These are phyloP conservation scores for Biston betularia DNA, from an alignment of 2,888 invertebrate species.

Conservation along the genomic window DNA sequence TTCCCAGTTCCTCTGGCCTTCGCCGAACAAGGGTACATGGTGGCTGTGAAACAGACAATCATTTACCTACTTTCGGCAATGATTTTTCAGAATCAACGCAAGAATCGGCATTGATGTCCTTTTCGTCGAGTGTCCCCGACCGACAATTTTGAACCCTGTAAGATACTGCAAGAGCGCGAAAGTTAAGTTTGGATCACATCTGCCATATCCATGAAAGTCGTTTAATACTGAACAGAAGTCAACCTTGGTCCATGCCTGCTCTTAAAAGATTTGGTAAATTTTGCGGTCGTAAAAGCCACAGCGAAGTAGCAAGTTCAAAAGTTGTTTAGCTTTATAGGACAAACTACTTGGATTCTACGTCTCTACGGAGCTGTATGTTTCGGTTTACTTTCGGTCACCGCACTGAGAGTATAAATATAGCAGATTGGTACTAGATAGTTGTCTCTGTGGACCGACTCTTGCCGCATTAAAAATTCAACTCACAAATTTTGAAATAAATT, in stretches of 20 bases:
- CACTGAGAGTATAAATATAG: slow-evolving; percentile 44
- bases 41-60: slow-evolving; percentile 83
- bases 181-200: too few species aligned
- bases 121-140: too few species aligned
- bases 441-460: slow-evolving; percentile 39
- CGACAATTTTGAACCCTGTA: too few species aligned
- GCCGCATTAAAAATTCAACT: slow-evolving; percentile 66
- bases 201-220: neutral
- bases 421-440: slow-evolving; percentile 13
- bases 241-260: neutral
- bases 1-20: slow-evolving; percentile 88
- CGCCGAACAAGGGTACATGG: slow-evolving; percentile 93
- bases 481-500: slow-evolving; percentile 71
- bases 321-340: slow-evolving; percentile 40
- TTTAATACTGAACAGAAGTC: neutral
- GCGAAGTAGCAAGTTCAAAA: slow-evolving; percentile 36
- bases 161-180: too few species aligned
- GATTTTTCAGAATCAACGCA: too few species aligned
- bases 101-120: too few species aligned
- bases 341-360: slow-evolving; percentile 41
- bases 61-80: neutral
- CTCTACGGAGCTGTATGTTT: slow-evolving; percentile 56
- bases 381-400: slow-evolving; percentile 50
- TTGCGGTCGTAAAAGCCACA: slow-evolving; percentile 36
- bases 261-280: slow-evolving; percentile 15